Percentiles rank a stretch among this genome's conserved stretches.
These are phyloP conservation scores for Neogobius melanostomus DNA, from an alignment of 2,113 vertebrate species.

Conservation along the genomic window DNA sequence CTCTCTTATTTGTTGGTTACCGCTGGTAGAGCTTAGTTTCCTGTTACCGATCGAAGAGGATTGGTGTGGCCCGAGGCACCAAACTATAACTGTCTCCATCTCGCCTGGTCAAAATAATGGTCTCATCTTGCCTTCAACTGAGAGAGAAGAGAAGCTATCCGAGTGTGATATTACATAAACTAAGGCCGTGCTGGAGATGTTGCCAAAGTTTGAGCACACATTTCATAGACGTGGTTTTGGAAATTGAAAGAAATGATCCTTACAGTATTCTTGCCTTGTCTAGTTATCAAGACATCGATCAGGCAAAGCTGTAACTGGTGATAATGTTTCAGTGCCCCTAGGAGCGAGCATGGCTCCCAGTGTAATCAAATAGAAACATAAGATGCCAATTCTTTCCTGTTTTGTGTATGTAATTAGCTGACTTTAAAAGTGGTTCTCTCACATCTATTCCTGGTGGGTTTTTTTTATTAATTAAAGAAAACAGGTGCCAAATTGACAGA, in stretches of 20 bases:
- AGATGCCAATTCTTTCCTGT: slow-evolving; percentile 1
- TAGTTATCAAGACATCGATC: slow-evolving; percentile 42
- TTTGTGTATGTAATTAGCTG: slow-evolving; percentile 17
- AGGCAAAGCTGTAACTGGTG: slow-evolving; percentile 14
- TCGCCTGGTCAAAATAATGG: slow-evolving; percentile 55
- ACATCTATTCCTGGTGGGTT: slow-evolving; percentile 6
- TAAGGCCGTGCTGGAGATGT: slow-evolving; percentile 26
- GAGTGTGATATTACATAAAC: slow-evolving; percentile 47
- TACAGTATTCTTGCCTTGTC: slow-evolving; percentile 21
- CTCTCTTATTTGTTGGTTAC: slow-evolving; percentile 31
- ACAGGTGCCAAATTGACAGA: neutral
- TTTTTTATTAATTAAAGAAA: neutral
- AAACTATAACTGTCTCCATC: slow-evolving; percentile 24
- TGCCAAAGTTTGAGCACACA: slow-evolving; percentile 26
- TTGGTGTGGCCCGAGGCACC: slow-evolving; percentile 27
- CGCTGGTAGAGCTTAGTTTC: slow-evolving; percentile 13
- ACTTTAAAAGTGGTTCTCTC: slow-evolving; percentile 14
- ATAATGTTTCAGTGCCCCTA: slow-evolving; percentile 5
- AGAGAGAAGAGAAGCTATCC: slow-evolving; percentile 40
- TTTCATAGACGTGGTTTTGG: slow-evolving; percentile 18
- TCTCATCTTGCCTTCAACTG: slow-evolving; percentile 35
- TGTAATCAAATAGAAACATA: slow-evolving; percentile 27
- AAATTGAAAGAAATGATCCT: slow-evolving; percentile 52
- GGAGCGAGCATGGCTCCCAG: slow-evolving; percentile 12
- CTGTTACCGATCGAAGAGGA: slow-evolving; percentile 39